Percentiles rank a stretch among this genome's conserved stretches.
phyloP scores from a whole-genome alignment of 2,797 vertebrate genomes.

The Hemibagrus guttatus region DNA sequence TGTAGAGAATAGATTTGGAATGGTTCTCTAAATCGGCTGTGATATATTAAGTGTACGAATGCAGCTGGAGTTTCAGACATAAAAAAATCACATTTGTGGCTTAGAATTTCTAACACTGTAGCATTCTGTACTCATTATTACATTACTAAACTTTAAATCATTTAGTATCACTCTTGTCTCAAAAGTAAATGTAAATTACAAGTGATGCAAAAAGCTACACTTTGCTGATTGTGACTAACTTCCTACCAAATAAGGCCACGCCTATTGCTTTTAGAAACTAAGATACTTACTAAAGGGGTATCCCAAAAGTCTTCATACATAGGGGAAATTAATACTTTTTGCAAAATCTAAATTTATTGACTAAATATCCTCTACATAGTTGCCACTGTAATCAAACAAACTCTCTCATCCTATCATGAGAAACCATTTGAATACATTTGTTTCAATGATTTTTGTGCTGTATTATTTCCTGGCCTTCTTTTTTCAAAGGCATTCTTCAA shows the following conservation, averaged over 20 bases:
- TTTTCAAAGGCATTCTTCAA: no score
- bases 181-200: not conserved
- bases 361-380: no score
- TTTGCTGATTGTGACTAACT: not conserved
- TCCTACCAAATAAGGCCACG: not conserved
- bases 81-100: not conserved
- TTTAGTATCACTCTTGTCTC: not conserved
- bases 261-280: not conserved
- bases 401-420: no score
- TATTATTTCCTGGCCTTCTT: no score
- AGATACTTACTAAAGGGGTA: no score
- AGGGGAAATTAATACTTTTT: no score
- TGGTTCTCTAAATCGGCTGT: not conserved
- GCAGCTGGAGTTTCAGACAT: not conserved
- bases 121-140: not conserved
- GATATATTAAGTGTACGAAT: not conserved
- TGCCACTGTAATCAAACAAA: no score
- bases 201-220: not conserved
- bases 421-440: no score
- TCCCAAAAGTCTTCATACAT: no score
- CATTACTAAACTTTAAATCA: not conserved
- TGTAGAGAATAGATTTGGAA: not conserved
- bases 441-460: no score
- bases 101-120: not conserved
- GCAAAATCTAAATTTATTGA: no score